Base-by-base conservation (phyloP, 2,888 invertebrate species). In the Nomada goodeniana region DNA sequence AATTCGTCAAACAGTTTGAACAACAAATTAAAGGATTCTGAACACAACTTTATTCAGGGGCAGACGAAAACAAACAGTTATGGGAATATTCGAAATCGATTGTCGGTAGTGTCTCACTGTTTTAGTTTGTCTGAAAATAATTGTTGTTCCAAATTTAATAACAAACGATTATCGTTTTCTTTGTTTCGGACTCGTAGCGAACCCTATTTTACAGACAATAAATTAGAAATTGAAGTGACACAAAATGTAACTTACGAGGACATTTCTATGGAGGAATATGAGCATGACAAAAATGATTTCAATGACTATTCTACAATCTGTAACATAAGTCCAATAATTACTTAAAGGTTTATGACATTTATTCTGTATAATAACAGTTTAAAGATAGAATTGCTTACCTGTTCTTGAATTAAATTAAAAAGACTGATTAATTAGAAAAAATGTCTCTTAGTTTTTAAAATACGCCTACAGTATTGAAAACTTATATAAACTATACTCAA, bases 231-330 rank as follows among this genome's bases (percentile, higher is more conserved):
- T 61, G 92, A 92, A 70, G 90, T 92, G 60, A 92, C 92, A 61
- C 91, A 92, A 76, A 92, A 92, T 64, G 89, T 92, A 53, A 92
- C 90, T 69, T 92, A 91, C 71, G 91, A 92, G 69, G 91, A 92
- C 71, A 91, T 86, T 77, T 91, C 89, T 60, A 81, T 88, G 76
- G 92, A 91, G 63, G 90, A 90, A 70, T 90, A 89, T 47, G 90
- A 91, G 59, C 79, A 78, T 26, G 79, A 47, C 53, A 87, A 76
- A 83, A 74, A 65, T 52, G 72, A 84, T 72, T 74, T 64, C 42
- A 76, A 82, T 61, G 74, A 84, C 53, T 83, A 87, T 59, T 78
- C 83, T 23, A 85, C 59, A 86, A 61, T 67, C 15, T 77, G 53
- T 55, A 80, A 63, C 50, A 50, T 77, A 61, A 87, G 72, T 79